Evolutionary conservation across 2,797 vertebrate species (phyloP), one percentile per base, ranked within the genome.

Genomic region (Hemibagrus guttatus): DNA sequence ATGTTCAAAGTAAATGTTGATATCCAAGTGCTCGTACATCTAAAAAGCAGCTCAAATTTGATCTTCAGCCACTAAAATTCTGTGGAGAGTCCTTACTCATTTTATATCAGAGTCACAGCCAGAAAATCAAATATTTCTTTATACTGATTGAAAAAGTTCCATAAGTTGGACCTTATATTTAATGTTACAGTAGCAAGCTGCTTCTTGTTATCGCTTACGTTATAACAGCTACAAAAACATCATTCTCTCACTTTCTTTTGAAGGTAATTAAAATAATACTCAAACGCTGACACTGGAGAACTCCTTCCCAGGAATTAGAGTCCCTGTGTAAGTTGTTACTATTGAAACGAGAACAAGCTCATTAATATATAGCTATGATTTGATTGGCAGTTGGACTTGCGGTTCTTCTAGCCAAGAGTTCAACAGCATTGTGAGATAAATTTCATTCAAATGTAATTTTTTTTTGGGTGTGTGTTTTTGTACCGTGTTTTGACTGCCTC

Each of bases 401-500:
- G 14, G 23, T 72, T 72, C 23, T 26, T 72, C 39, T 46, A 42
- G 2, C 11, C 39, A 72, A 72, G 19, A 46, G n/a, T 49, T n/a
- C 2, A n/a, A 46, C 69, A 72, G 1, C 2, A 11, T 26, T 26
- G 12, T 72, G 12, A 11, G 11, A 26, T 26, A 35, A 69, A 68
- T 66, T 16, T 16, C 28, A 16, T 66, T 28, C 35, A 19, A 35
- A 16, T 12, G 8, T 7, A 69, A 35, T 9, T 31, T 9, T 1
- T 0, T 35, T 68, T 7, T 8, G n/a, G n/a, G 16, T 35, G 21
- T 31, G 1, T 39, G 7, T 23, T 64, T 64, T 13, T 31, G 6
- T 26, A n/a, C n/a, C n/a, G n/a, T n/a, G n/a, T n/a, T n/a, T n/a
- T 17, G 7, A 3, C 42, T 3, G 58, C 26, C 95, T 96, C 87